These are phyloP conservation scores for Perodicticus potto DNA, from an alignment of 2,797 vertebrate genomes.

Conservation along the genomic window DNA sequence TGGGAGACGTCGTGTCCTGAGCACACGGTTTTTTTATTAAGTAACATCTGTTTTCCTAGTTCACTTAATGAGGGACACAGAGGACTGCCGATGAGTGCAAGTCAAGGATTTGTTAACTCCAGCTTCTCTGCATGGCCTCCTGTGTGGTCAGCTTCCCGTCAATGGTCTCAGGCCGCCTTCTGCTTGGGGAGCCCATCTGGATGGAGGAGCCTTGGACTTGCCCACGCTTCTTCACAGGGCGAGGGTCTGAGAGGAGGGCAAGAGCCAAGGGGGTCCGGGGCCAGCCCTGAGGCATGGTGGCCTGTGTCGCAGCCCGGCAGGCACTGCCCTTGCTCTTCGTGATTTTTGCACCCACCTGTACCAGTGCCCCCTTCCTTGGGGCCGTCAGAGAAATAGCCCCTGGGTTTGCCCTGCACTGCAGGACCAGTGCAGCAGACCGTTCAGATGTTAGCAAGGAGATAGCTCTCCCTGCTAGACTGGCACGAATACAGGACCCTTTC, in stretches of 20 bases:
- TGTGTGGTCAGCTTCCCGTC: not conserved
- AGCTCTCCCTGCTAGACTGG: not conserved
- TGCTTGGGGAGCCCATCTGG: not conserved
- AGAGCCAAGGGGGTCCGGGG: not conserved
- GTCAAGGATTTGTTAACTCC: too few relatives aligned
- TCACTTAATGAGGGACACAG: not conserved
- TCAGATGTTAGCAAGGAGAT: too few relatives aligned
- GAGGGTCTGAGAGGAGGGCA: not conserved
- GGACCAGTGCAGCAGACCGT: not conserved
- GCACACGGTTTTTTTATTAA: not conserved
- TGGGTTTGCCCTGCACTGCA: not conserved
- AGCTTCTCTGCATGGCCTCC: not conserved
- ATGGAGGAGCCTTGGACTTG: not conserved
- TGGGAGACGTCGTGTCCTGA: not conserved
- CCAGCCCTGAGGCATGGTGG: accelerated
- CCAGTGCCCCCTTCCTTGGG: not conserved
- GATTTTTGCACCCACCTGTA: not conserved
- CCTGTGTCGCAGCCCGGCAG: accelerated
- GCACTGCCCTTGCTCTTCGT: too few relatives aligned
- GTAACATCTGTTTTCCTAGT: not conserved
- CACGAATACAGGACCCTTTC: constrained; percentile 14
- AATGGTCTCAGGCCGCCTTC: accelerated
- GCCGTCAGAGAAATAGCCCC: accelerated
- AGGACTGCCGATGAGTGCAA: not conserved
- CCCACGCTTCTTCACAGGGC: not conserved